phyloP scores from a whole-genome alignment of 1,140 invertebrate species.

The Aradophagus sp. region DNA sequence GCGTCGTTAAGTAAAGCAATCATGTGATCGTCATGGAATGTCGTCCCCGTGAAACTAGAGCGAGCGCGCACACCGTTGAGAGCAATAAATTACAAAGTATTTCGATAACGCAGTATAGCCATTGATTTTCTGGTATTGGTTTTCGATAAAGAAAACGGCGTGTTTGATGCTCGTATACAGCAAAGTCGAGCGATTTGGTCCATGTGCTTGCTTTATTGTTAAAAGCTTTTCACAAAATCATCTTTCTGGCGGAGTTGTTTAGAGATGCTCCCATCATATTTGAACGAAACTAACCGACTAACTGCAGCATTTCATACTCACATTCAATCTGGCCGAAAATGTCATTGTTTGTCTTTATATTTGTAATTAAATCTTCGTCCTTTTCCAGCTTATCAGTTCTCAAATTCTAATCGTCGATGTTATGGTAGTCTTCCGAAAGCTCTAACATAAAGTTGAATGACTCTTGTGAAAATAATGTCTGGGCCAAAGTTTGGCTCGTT shows the following conservation, averaged over 20 bases:
- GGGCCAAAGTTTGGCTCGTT: too few relatives aligned
- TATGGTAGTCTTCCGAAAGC: too few relatives aligned
- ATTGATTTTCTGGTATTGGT: conserved; percentile 35
- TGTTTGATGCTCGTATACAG: conserved; percentile 25
- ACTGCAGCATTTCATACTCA: conserved; percentile 17
- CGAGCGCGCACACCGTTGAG: conserved; percentile 15
- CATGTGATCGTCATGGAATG: conserved; percentile 32
- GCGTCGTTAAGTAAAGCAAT: conserved; percentile 23
- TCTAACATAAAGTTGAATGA: too few relatives aligned
- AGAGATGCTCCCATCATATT: conserved; percentile 11
- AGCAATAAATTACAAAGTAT: conserved; percentile 43
- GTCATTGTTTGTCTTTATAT: not conserved
- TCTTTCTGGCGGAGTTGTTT: conserved; percentile 28
- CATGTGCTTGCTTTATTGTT: conserved; percentile 40
- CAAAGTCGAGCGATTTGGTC: conserved; percentile 37
- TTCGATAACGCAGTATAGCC: conserved; percentile 31
- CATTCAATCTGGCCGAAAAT: not conserved
- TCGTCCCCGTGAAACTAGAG: conserved; percentile 39
- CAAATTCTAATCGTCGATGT: too few relatives aligned
- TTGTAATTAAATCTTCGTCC: too few relatives aligned
- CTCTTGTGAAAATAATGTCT: too few relatives aligned
- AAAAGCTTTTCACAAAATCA: conserved; percentile 33
- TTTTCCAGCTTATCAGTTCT: too few relatives aligned
- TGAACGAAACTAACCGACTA: conserved; percentile 21
- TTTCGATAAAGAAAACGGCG: conserved; percentile 30